phyloP scores from a whole-genome alignment of 2,113 vertebrate genomes.

The Pelecanus crispus region DNA sequence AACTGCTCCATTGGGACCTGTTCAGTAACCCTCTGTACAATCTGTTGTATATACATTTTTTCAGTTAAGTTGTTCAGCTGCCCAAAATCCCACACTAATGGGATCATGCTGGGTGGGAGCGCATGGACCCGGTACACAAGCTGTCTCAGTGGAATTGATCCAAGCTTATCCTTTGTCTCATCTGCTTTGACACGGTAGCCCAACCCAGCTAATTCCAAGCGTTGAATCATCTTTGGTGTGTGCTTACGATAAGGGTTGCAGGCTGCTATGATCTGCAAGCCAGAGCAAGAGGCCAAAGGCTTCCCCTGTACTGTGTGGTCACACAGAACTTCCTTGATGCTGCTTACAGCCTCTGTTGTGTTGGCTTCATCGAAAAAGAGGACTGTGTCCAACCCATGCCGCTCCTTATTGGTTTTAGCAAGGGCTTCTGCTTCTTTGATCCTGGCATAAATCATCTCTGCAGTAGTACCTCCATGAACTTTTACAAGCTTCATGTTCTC shows the following conservation, averaged over 20 bases:
- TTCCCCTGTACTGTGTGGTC: conserved; percentile 82
- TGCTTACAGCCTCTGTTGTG: conserved; percentile 89
- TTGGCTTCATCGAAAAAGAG: conserved; percentile 97
- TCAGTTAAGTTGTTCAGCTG: conserved; percentile 84
- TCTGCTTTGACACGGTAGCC: conserved; percentile 89
- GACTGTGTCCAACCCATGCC: conserved; percentile 81
- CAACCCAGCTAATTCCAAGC: conserved; percentile 88
- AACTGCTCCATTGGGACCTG: neutral
- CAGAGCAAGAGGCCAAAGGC: conserved; percentile 63
- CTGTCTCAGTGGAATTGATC: conserved; percentile 89
- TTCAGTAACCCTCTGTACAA: conserved; percentile 80
- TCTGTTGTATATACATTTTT: conserved; percentile 86
- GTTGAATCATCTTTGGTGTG: conserved; percentile 83
- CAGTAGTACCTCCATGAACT: conserved; percentile 91
- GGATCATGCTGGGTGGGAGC: conserved; percentile 91
- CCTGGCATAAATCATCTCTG: conserved; percentile 80
- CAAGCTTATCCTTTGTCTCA: conserved; percentile 85
- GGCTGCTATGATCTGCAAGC: conserved; percentile 88
- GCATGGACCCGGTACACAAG: conserved; percentile 95
- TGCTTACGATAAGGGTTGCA: conserved; percentile 97
- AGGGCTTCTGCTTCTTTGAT: conserved; percentile 79
- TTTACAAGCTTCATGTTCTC: conserved; percentile 92
- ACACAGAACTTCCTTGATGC: conserved; percentile 94
- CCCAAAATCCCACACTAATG: conserved; percentile 96
- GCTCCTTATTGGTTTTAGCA: conserved; percentile 72